Evolutionary conservation across 1,140 invertebrate species (phyloP), one percentile per base, ranked within the genome.

Genomic region (Aphaenogaster floridana): DNA sequence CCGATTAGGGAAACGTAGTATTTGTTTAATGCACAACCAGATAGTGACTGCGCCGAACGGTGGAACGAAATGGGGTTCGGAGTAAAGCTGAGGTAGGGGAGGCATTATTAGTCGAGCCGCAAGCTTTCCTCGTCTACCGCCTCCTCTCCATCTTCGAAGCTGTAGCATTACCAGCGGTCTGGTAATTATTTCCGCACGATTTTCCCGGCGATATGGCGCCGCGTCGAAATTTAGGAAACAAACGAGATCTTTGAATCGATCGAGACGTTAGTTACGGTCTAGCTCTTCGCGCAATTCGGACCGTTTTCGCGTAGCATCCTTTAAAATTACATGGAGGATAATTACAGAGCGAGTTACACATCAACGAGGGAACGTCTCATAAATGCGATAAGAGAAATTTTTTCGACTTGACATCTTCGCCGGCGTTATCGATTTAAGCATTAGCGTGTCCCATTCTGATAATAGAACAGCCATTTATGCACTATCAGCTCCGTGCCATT

Each of bases 111-210:
- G 80, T 76, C 54, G 54, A 48, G 54, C 80, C 80, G 80, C 69
- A 71, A 84, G 68, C 69, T 71, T 63, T 63, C 69, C 17, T 28
- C 52, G 28, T 83, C 42, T 50, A 17, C 34, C n/a, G 36, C 34
- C 77, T 89, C 86, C 52, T 86, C 87, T 87, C 68, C 83, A 45
- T 71, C 39, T 84, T 74, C 54, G 34, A 50, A 45, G 78, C 68
- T 79, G 57, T 13, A 69, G 86, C 90, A 88, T 92, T 93, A 89
- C 74, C 64, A 78, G 87, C 74, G 50, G 77, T 52, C 72, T 84
- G 69, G 87, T 89, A 93, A 93, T 93, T 93, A 92, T 91, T 93
- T 92, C 92, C 88, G 89, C 91, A 64, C 89, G 91, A 93, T 92
- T 93, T 92, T 93, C 86, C 71, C 86, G n/a, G 48, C 76, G 87